Base-by-base conservation (phyloP, 2,888 invertebrate species). In the Sympetrum striolatum region DNA sequence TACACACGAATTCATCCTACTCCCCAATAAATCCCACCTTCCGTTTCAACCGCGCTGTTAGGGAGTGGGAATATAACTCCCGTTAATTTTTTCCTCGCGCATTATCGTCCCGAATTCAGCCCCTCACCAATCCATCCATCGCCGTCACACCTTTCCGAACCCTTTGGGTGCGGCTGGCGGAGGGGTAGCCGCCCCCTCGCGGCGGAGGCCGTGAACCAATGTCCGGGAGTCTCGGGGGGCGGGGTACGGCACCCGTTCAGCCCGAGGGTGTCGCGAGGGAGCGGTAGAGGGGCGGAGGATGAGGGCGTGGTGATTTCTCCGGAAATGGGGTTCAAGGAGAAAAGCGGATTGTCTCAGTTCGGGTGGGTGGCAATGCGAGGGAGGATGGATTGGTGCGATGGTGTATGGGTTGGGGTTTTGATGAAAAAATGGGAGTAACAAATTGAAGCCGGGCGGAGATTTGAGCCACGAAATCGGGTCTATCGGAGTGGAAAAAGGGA, bases 41-140 rank as follows among this genome's bases (percentile, higher is more conserved):
- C 73, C 31, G 73, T 25, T 31, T 31, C 25, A 31, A 73, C 73
- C 73, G 25, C 31, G 14, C 64, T 22, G 64, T 25, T n/a, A 64
- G 64, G 53, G 31, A 58, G 35, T 53, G 39, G 53, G 82, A 58
- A 58, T 53, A 58, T 31, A 58, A 82, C 82, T 82, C 82, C 82
- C 58, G 53, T 82, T 86, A 86, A 86, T 86, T 60, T 86, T 86
- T 60, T 60, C 60, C 86, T 53, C 60, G 86, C 86, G 60, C 86
- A 86, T 86, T 86, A 86, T 86, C 86, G 60, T 60, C 37, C 60
- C 60, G 86, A 58, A 86, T 37, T 86, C 60, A 86, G 60, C 64
- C 82, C 86, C 86, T 86, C 60, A 58, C 86, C 64, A n/a, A 64
- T 86, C 86, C 86, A 86, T 86, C 64, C 37, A 86, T 86, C 58